Conservation (phyloP, 2,797 vertebrate genomes). For the Falco columbarius region DNA sequence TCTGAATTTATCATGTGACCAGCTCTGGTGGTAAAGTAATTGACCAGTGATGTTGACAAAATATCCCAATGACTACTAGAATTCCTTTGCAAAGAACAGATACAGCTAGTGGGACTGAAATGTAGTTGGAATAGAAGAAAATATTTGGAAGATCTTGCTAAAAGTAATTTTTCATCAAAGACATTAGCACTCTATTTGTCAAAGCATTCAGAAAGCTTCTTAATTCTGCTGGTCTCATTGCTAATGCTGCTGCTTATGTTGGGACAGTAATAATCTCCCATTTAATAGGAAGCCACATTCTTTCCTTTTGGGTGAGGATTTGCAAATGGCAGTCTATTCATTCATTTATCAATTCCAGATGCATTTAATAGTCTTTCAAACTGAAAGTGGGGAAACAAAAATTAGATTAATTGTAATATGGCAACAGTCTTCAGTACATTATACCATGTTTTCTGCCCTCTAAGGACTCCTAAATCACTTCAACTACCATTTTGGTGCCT, state of each 20-base stretch:
- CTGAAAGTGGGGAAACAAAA: constrained; percentile 16
- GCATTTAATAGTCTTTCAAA: constrained; percentile 39
- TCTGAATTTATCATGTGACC: not conserved
- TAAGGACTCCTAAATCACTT: constrained; percentile 8
- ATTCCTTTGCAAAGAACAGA: constrained; percentile 18
- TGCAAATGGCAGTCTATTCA: constrained; percentile 53
- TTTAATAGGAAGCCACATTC: constrained; percentile 43
- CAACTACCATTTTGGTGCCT: not conserved
- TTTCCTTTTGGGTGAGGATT: constrained; percentile 52
- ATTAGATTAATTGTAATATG: constrained; percentile 25
- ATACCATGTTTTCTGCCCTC: not conserved
- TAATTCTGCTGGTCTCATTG: constrained; percentile 13
- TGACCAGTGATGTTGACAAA: not conserved
- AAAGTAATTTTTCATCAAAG: constrained; percentile 29
- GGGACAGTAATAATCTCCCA: constrained; percentile 19
- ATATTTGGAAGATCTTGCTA: constrained; percentile 2
- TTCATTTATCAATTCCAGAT: constrained; percentile 55
- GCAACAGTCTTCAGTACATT: not conserved
- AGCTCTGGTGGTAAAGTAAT: not conserved
- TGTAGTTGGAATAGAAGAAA: not conserved
- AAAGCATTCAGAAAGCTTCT: constrained; percentile 41
- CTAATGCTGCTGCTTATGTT: not conserved
- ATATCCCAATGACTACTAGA: not conserved
- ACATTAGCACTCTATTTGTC: constrained; percentile 54
- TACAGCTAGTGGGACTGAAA: not conserved